Evolutionary conservation across 1,140 invertebrate species (phyloP), one percentile per base, ranked within the genome.

Genomic region (Paraescarpia echinospica): DNA sequence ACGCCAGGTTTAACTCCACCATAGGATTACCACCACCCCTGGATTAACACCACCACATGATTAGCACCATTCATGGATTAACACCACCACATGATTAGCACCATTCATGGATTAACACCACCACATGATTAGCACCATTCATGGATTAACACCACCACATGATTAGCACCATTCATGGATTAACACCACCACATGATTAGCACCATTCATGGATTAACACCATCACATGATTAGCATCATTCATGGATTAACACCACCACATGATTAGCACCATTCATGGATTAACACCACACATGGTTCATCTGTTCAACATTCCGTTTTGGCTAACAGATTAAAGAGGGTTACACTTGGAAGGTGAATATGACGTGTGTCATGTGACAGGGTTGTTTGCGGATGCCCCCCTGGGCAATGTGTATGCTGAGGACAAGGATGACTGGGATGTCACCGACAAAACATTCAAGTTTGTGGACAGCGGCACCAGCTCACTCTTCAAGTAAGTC

Each of bases 361-460:
- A 77, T 14, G 27, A 77, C 22, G 59, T 77, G 59, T 18, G 59
- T 77, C 59, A 27, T 77, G 59, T 5, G 59, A 31, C 41, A 91
- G 91, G 91, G 14, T 9, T 48, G 41, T 93, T 92, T 89, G 92
- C 34, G 2, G 77, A 41, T 77, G 89, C 91, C 27, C 89, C 92
- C 12, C 98, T 99, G 93, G 99, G 99, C 35, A 97, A 98, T 93
- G 99, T 99, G 2, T 99, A 99, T 95, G 98, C 99, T 0, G 98
- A 98, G 95, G 99, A 99, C 96, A 96, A 98, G 89, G 99, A 99
- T 96, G 99, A 99, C 95, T 99, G 99, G 99, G 99, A 99, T 96
- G 96, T 99, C 93, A 98, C 98, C 0, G 99, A 99, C 95, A 99
- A 99, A 95, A 98, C 98, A 95, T 99, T 99, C 91, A 93, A 77